A percentile compares a stretch with the other conserved stretches of the same genome.
These are phyloP conservation scores for Brachypodius melanocephalos DNA, from an alignment of 2,113 vertebrate genomes.

Conservation along the genomic window DNA sequence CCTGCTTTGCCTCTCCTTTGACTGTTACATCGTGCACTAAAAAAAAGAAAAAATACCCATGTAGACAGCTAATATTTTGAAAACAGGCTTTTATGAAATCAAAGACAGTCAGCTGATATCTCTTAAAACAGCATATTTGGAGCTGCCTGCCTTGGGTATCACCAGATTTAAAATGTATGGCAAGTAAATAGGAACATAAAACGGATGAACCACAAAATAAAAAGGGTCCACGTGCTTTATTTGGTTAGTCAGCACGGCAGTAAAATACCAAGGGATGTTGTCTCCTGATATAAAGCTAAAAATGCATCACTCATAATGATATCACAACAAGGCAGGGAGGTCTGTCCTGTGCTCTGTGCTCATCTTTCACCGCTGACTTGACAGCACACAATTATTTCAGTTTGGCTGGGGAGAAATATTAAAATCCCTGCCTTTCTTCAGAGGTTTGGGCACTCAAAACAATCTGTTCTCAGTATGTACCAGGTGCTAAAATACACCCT, in stretches of 20 bases:
- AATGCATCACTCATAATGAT: background rate
- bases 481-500: background rate
- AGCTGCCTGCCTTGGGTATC: background rate
- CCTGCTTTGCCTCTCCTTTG: background rate
- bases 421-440: background rate
- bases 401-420: background rate
- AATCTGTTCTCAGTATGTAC: background rate
- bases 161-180: background rate
- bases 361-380: background rate
- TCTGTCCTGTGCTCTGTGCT: background rate
- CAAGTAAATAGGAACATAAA: slow-evolving; percentile 19
- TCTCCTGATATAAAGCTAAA: background rate
- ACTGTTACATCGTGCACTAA: background rate
- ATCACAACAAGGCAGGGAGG: background rate
- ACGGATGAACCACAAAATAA: slow-evolving; percentile 19
- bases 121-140: background rate
- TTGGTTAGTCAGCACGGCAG: background rate
- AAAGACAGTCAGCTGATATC: background rate
- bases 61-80: background rate
- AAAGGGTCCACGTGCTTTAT: background rate
- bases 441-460: background rate
- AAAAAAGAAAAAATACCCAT: background rate
- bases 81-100: background rate
- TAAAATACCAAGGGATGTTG: background rate
- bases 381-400: background rate